Conservation (phyloP, 2,113 vertebrate species). For the Takifugu bimaculatus region DNA sequence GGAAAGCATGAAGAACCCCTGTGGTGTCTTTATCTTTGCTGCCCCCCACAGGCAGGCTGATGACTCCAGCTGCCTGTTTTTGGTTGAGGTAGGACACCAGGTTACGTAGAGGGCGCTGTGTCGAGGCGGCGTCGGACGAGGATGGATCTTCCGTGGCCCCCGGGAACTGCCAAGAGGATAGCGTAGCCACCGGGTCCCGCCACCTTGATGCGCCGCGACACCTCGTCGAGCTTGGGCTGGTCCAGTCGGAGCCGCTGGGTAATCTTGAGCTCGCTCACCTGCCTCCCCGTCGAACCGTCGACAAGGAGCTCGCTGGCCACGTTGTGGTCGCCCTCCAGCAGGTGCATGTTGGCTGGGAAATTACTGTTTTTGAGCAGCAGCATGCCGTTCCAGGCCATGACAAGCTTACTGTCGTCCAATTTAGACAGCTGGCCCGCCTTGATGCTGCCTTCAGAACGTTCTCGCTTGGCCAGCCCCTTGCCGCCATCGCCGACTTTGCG, state of each 20-base stretch:
- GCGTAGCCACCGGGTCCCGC: slow-evolving; percentile 93
- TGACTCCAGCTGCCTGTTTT: slow-evolving; percentile 99
- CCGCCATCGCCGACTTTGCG: slow-evolving; percentile 80
- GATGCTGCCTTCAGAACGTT: slow-evolving; percentile 74
- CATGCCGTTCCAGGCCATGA: slow-evolving; percentile 96
- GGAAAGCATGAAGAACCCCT: slow-evolving; percentile 97
- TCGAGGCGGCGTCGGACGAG: slow-evolving; percentile 82
- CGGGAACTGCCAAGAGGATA: slow-evolving; percentile 91
- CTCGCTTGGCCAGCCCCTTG: slow-evolving; percentile 84
- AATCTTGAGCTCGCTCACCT: slow-evolving; percentile 95
- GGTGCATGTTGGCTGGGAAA: slow-evolving; percentile 97
- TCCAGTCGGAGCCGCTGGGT: slow-evolving; percentile 96
- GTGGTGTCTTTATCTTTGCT: slow-evolving; percentile 98
- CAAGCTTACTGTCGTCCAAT: slow-evolving; percentile 78
- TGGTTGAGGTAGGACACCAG: slow-evolving; percentile 99
- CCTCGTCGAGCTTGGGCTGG: slow-evolving; percentile 98
- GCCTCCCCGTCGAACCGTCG: slow-evolving; percentile 85
- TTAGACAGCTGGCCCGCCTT: slow-evolving; percentile 72
- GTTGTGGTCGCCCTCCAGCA: slow-evolving; percentile 89
- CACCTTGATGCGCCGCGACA: slow-evolving; percentile 96
- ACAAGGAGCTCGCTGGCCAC: slow-evolving; percentile 90
- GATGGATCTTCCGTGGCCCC: slow-evolving; percentile 79
- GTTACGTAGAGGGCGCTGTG: slow-evolving; percentile 96
- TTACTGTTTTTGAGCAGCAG: slow-evolving; percentile 98
- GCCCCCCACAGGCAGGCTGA: slow-evolving; percentile 96